Evolutionary conservation across 2,113 vertebrate species (phyloP), one percentile per base, ranked within the genome.

Genomic region (Oreotrochilus melanogaster): DNA sequence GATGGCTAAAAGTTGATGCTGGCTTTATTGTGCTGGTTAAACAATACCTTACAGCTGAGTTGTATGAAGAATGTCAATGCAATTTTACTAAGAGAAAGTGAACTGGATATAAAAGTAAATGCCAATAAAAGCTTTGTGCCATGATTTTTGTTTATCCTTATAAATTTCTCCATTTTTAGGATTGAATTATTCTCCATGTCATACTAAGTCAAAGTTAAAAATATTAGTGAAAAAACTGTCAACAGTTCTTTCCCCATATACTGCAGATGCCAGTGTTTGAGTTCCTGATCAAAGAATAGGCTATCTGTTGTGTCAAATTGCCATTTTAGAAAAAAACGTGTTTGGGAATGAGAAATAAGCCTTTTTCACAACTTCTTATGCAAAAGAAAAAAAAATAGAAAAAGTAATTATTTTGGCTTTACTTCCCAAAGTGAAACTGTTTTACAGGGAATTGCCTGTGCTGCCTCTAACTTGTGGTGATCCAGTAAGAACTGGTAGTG

Each of bases 61-160:
- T 66, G 31, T 58, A 62, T 22, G 31, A 57, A 75, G 86, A 92
- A 66, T 31, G 22, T 35, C 78, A 31, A 53, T 87, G 57, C 53
- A 85, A 9, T 89, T 87, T 57, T 71, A 51, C 53, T 30, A 65
- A 15, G 9, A 69, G 58, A 53, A 95, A 76, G 54, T 58, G 5
- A 69, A 51, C 6, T 39, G 8, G 17, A n/a, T 75, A 42, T 45
- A 82, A 89, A 78, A 28, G 2, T 24, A 81, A 91, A 78, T n/a
- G 47, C 42, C 93, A 74, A 90, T 30, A 79, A 53, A 72, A 61
- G 16, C 45, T 69, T 39, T 21, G 50, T 18, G 11, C 21, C 47
- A 33, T 10, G 19, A 0, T 66, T 91, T 21, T 30, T 6, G 0
- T 0, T 15, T 85, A 53, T 62, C 48, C 7, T 53, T 69, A 7